A percentile compares a stretch with the other conserved stretches of the same genome.
phyloP scores from a whole-genome alignment of 1,140 invertebrate species.

The Stegodyphus mimosarum region DNA sequence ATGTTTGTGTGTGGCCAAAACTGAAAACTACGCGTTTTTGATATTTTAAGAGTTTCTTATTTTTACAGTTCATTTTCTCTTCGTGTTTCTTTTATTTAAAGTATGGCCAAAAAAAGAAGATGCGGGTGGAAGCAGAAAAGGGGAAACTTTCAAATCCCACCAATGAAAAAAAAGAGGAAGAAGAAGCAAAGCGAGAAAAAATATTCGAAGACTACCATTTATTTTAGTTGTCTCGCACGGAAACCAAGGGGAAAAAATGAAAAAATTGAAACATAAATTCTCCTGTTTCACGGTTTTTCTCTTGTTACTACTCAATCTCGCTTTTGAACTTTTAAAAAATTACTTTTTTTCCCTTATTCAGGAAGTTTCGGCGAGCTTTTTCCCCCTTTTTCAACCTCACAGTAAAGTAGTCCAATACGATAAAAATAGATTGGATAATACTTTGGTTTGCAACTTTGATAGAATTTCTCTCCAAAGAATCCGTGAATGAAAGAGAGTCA shows the following conservation, averaged over 20 bases:
- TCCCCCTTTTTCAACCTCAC: conserved; percentile 18
- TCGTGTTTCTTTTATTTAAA: conserved; percentile 54
- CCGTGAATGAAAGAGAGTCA: conserved; percentile 25
- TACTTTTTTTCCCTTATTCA: conserved; percentile 50
- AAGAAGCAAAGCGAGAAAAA: conserved; percentile 26
- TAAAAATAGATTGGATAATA: conserved; percentile 39
- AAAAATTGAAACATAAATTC: conserved; percentile 59
- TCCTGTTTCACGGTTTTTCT: conserved; percentile 57
- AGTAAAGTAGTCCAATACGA: conserved; percentile 40
- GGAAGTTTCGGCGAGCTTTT: conserved; percentile 23
- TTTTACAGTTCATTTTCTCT: conserved; percentile 30
- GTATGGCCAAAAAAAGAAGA: conserved; percentile 35
- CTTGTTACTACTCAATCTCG: conserved; percentile 41
- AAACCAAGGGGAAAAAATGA: conserved; percentile 8
- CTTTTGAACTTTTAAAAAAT: conserved; percentile 53
- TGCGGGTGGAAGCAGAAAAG: not conserved
- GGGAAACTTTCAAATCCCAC: conserved; percentile 22
- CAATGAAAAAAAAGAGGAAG: not conserved
- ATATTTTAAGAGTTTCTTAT: conserved; percentile 33
- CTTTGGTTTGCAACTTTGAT: conserved; percentile 28
- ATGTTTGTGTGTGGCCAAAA: conserved; percentile 44
- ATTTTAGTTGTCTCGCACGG: conserved; percentile 55
- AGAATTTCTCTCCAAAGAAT: conserved; percentile 25
- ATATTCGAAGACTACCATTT: conserved; percentile 57
- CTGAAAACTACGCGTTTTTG: conserved; percentile 48